These are phyloP conservation scores for Paracanthobrama guichenoti DNA, from an alignment of 2,113 vertebrate genomes.

Conservation along the genomic window DNA sequence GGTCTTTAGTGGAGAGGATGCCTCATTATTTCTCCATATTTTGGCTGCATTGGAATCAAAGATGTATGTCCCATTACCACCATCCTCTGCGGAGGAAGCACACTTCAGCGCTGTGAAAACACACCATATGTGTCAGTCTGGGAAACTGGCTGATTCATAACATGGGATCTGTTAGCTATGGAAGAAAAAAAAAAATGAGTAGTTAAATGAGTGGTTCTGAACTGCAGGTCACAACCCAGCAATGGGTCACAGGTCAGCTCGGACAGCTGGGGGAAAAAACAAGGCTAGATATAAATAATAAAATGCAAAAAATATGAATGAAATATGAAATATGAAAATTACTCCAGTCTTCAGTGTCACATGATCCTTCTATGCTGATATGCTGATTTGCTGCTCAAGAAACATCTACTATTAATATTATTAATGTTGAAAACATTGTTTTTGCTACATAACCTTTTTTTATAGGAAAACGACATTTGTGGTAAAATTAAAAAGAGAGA, in stretches of 20 bases:
- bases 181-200: not conserved
- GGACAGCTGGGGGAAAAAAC: not conserved
- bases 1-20: constrained; percentile 8
- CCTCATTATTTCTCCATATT: constrained; percentile 49
- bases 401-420: no score
- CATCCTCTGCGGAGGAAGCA: not conserved
- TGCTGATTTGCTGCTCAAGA: no score
- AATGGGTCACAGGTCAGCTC: not conserved
- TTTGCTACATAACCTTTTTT: no score
- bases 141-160: constrained; percentile 3
- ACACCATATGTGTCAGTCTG: not conserved
- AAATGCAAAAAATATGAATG: not conserved
- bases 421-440: no score
- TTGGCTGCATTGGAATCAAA: constrained; percentile 36
- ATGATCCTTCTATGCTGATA: no score
- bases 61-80: not conserved
- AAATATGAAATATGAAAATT: no score
- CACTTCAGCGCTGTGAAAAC: constrained; percentile 1
- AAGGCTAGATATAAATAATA: not conserved
- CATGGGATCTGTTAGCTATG: not conserved
- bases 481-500: no score
- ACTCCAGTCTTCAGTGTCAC: no score
- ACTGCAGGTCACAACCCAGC: not conserved
- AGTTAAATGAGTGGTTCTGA: not conserved
- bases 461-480: no score